Base-by-base conservation (phyloP, 2,888 invertebrate species). In the Trypoxylon attenuatum region DNA sequence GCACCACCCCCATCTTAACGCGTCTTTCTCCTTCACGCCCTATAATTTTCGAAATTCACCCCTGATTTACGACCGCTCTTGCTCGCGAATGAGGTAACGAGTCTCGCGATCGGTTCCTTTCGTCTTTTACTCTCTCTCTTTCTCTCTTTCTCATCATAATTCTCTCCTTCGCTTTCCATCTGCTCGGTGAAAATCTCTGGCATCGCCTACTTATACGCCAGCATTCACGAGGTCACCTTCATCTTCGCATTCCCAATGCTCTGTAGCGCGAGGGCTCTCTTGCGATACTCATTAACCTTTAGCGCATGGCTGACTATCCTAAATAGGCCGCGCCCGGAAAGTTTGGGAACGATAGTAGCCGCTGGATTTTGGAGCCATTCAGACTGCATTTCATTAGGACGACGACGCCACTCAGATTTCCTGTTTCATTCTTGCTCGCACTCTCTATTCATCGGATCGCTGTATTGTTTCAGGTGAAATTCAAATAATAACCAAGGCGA, bases 11-110 rank as follows among this genome's bases (percentile, higher is more conserved):
- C 75, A 60, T 55, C 75, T 76, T 71, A 71, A 77, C 63, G 70
- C 73, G 68, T 73, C 75, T 77, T 76, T 71, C 76, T 73, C 58
- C 54, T 79, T 76, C 77, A 77, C 78, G 78, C 79, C 73, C 80
- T 83, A 79, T 84, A 82, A 84, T 84, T 82, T 82, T 78, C 76
- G 66, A 77, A 80, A 83, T 82, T 79, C 79, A 78, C 70, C 74
- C 77, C 64, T 81, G 83, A 84, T 84, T 84, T 84, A 84, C 79
- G 73, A 60, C 56, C 13, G n/a, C n/a, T n/a, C n/a, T n/a, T n/a
- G n/a, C n/a, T n/a, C n/a, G n/a, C n/a, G n/a, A n/a, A n/a, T 23
- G 23, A 42, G 23, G 33, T 49, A 66, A 51, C 39, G 47, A 51
- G 33, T 16, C 5, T n/a, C 52, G 29, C 39, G 27, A 27, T 46